Percentiles rank a stretch among this genome's conserved stretches.
Conservation (phyloP, 2,113 vertebrate species). For the Vidua chalybeata region DNA sequence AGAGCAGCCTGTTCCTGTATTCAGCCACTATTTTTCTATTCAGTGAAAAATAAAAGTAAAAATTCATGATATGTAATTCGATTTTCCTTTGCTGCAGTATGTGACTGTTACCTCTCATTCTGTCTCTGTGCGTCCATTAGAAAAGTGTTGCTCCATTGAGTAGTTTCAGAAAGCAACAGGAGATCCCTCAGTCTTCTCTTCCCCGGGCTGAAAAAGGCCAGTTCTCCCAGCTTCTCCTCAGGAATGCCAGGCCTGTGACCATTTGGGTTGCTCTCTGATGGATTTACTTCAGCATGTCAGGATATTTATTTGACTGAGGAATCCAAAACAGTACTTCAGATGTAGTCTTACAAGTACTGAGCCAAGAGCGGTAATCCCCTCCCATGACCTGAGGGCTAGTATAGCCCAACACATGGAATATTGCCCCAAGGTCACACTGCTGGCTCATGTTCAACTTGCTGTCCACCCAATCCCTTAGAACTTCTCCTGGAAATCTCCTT, state of each 20-base stretch:
- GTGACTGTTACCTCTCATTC: not conserved
- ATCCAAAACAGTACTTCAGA: not conserved
- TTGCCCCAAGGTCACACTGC: fast-evolving
- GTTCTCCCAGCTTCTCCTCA: not conserved
- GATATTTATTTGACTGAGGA: not conserved
- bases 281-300: not conserved
- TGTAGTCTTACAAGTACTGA: not conserved
- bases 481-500: not conserved
- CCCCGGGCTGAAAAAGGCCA: not conserved
- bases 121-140: not conserved
- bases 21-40: not conserved
- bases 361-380: not conserved
- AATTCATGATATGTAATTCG: not conserved
- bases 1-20: not conserved
- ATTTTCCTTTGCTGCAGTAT: not conserved
- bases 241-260: not conserved
- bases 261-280: not conserved
- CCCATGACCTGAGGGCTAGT: not conserved
- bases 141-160: not conserved
- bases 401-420: not conserved
- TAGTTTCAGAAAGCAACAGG: not conserved
- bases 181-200: not conserved
- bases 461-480: not conserved
- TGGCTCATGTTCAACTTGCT: not conserved
- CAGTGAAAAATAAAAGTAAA: not conserved